Base-by-base conservation (phyloP, 2,888 invertebrate genomes). In the Cancer borealis region DNA sequence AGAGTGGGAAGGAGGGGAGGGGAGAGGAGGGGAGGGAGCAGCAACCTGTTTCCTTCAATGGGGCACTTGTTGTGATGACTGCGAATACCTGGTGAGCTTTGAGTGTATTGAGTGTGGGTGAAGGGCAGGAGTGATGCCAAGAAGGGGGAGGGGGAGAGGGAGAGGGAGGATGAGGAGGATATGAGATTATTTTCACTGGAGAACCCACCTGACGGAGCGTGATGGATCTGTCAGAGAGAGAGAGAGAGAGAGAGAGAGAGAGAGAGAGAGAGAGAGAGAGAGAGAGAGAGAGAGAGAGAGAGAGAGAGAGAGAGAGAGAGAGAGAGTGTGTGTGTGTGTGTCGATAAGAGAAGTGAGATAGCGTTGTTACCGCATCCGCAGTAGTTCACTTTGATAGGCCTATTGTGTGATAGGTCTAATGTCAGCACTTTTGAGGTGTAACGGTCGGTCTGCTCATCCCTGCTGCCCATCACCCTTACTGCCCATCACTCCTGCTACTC, bases 211-310 rank as follows among this genome's bases (percentile, higher is more conserved):
- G 46, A 47, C 54, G 87, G 26, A 49, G 14, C 84, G 47, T 84
- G 45, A 46, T 60, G 46, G 73, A 92, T 46, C 60, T 26, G 60
- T n/a, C 46, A 10, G 17, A 60, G 54, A 54, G 60, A 60, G 90
- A 90, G 54, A 26, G 46, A 26, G 46, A 79, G 79, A 92, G 79
- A 79, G 92, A 92, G 47, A 73, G 92, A 66, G 45, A 92, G 66
- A 79, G 92, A 79, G 79, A 66, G 92, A 46, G 79, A 92, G 79
- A 79, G 79, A 79, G 79, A 79, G 79, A 79, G 79, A 79, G 79
- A 79, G 12, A 60, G 60, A 54, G 91, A 54, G 91, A 54, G 91
- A 30, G 30, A 26, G 91, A 54, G 49, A 54, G 91, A 30, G 30
- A 45, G 91, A 73, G 66, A 60, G 60, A 60, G 60, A 60, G 21